Base-by-base conservation (phyloP, 2,797 vertebrate species). In the Sibirionetta formosa region DNA sequence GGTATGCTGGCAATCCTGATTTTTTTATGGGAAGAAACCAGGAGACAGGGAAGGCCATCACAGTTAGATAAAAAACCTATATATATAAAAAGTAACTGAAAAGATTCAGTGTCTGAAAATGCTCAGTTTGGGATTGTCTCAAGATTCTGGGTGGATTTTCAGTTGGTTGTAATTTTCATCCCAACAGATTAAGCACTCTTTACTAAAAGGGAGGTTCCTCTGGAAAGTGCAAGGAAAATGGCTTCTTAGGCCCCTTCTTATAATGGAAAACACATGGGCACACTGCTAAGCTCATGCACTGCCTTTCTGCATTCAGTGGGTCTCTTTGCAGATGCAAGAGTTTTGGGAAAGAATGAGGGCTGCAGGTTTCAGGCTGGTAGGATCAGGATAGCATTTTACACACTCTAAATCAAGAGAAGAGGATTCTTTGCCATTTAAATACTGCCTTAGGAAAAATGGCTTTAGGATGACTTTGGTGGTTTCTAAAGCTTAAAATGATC, bases 401-500 rank as follows among this genome's bases (percentile, higher is more conserved):
- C 70, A 70, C 83, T 88, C 66, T 95, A 92, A 94, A 93, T 90
- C 82, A 88, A 77, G 71, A 84, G 73, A 84, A 60, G 85, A 75
- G 6, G 53, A 18, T 54, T 95, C 60, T 86, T 95, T 97, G 73
- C 85, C 63, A 73, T 94, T 93, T 94, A 88, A 94, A 56, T 60
- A 82, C 33, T 94, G 65, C 75, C 94, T 93, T 92, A 82, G 91
- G 83, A 95, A 93, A 95, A 95, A 96, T 80, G 90, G 71, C 75
- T 90, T 90, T 87, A 76, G 93, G 71, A 75, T 81, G 71, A 57
- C 71, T 95, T 93, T 81, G 93, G 57, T 61, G 77, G 68, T 92
- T 97, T 94, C 95, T 86, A 90, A 90, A 90, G 81, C 68, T 92
- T 94, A 68, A 92, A 88, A 92, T 87, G 44, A 92, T 87, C 82